Evolutionary conservation across 1,140 invertebrate species (phyloP).

Genomic region (Amyelois transitella): DNA sequence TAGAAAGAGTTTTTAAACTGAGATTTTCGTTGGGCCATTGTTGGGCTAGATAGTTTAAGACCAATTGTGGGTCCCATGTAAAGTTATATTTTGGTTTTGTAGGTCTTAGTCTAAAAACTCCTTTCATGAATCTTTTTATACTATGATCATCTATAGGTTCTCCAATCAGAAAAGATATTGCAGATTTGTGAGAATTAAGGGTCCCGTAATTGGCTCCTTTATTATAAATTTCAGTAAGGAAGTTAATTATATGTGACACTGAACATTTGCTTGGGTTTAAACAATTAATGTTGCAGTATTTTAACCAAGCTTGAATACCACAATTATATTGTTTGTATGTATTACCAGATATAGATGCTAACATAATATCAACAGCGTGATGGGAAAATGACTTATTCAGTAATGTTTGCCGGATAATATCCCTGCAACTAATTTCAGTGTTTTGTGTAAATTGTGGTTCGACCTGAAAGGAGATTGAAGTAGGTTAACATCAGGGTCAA

Average conservation of each 20-base stretch:
- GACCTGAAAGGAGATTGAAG: slow-evolving; percentile 14
- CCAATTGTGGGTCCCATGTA: slow-evolving; percentile 22
- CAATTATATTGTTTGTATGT: slow-evolving; percentile 12
- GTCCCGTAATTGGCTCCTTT: slow-evolving; percentile 1
- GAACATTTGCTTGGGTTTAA: neutral
- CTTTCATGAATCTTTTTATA: slow-evolving; percentile 27
- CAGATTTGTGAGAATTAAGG: slow-evolving; percentile 4
- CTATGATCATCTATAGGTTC: neutral
- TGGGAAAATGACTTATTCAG: slow-evolving; percentile 4
- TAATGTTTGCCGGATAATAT: slow-evolving; percentile 24
- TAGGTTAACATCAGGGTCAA: slow-evolving; percentile 12
- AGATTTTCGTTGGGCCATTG: neutral
- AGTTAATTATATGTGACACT: slow-evolving; percentile 3
- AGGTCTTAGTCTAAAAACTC: slow-evolving; percentile 19
- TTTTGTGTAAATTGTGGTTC: slow-evolving; percentile 15
- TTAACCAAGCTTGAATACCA: slow-evolving; percentile 3
- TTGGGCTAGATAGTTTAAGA: slow-evolving; percentile 5
- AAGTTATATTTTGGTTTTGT: slow-evolving; percentile 22
- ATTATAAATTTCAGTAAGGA: neutral
- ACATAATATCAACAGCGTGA: slow-evolving; percentile 13
- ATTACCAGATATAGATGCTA: slow-evolving; percentile 1
- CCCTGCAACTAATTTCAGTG: slow-evolving; percentile 25
- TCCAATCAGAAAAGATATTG: slow-evolving; percentile 5
- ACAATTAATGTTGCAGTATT: neutral
- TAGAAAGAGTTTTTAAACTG: neutral